phyloP scores from a whole-genome alignment of 2,113 vertebrate species.

The Stictonetta naevosa region DNA sequence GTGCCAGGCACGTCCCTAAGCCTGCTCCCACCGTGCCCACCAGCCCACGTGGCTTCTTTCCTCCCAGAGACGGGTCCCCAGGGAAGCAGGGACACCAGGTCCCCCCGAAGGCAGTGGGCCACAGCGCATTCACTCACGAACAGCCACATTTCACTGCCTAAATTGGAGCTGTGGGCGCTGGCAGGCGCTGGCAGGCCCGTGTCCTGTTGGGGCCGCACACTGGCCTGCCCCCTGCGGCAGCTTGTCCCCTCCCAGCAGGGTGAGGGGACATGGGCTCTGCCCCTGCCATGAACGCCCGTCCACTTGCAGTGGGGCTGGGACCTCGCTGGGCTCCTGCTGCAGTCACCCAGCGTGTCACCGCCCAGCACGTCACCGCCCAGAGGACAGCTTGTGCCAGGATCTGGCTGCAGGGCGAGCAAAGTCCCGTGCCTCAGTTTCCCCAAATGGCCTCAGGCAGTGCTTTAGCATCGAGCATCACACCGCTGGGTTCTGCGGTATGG shows the following conservation, averaged over 20 bases:
- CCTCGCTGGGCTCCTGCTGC: not conserved
- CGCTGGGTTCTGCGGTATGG: no score
- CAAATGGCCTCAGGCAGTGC: no score
- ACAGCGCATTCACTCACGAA: not conserved
- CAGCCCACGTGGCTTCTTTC: not conserved
- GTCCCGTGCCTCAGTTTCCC: not conserved
- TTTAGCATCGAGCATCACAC: not conserved
- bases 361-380: not conserved
- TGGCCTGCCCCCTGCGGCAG: no score
- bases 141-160: not conserved
- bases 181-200: fast-evolving
- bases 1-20: not conserved
- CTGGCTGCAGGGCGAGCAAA: not conserved
- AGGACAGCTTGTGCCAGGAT: not conserved
- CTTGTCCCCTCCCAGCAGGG: not conserved
- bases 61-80: not conserved
- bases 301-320: not conserved
- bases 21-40: not conserved
- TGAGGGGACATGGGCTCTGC: not conserved
- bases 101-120: not conserved
- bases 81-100: not conserved
- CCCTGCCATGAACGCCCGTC: not conserved
- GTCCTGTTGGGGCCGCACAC: not conserved
- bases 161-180: not conserved
- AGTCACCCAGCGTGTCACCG: not conserved